Conservation (phyloP, 1,140 invertebrate species). For the Trichoplusia ni region DNA sequence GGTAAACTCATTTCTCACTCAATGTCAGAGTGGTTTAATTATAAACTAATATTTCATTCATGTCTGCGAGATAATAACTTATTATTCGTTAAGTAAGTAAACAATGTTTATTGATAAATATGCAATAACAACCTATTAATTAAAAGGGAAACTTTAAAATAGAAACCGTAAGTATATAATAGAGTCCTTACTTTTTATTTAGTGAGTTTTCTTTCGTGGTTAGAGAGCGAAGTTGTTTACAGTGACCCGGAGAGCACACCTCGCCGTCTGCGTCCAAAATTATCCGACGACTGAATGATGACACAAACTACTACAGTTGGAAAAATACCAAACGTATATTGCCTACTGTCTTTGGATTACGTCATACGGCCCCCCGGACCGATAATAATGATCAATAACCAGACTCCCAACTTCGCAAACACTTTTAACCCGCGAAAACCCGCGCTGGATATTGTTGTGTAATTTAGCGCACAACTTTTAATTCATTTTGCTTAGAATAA, state of each 20-base stretch:
- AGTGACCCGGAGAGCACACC: no score
- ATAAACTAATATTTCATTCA: conserved; percentile 19
- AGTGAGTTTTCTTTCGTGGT: no score
- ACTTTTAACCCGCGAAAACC: no score
- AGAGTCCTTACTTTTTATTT: no score
- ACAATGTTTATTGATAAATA: conserved; percentile 10
- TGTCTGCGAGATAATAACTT: neutral
- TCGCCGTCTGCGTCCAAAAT: conserved; percentile 40
- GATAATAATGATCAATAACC: neutral
- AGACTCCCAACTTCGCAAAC: no score
- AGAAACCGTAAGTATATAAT: no score
- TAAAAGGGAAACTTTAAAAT: no score
- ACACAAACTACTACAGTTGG: conserved; percentile 14
- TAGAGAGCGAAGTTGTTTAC: no score
- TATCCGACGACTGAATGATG: conserved; percentile 34
- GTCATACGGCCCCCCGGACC: conserved; percentile 22
- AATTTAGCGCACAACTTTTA: no score
- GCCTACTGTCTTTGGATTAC: conserved; percentile 26
- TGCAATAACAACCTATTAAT: no score
- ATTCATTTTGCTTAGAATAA: no score
- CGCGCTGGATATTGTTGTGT: no score
- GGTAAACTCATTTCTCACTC: conserved; percentile 8
- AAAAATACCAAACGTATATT: conserved; percentile 32
- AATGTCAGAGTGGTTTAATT: neutral
- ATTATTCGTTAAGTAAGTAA: conserved; percentile 8